Conservation (phyloP, 1,140 invertebrate genomes). For the Drosophila setifemur region DNA sequence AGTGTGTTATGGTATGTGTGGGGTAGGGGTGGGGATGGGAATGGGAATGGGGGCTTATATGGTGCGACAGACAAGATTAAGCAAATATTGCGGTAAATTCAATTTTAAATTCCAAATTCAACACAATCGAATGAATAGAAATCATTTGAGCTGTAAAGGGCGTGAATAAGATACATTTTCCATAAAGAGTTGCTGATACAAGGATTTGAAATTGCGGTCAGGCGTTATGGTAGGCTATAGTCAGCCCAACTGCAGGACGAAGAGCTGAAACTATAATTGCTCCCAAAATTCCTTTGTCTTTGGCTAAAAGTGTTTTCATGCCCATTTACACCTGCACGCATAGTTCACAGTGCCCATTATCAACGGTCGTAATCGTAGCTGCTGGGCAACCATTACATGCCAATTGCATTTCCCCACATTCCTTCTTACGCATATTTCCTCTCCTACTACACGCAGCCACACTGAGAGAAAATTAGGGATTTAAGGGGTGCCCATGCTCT, state of each 20-base stretch:
- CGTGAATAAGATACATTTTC: constrained; percentile 14
- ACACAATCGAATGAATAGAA: constrained; percentile 14
- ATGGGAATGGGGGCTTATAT: too few relatives aligned
- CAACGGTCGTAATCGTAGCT: constrained; percentile 4
- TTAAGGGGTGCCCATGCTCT: too few relatives aligned
- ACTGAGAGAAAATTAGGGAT: background rate
- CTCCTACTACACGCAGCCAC: background rate
- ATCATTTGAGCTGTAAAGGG: constrained; percentile 25
- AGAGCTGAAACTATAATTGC: background rate
- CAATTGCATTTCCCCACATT: constrained; percentile 49
- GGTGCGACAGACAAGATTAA: constrained; percentile 20
- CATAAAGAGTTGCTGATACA: background rate
- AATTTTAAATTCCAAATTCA: constrained; percentile 32
- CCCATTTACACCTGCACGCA: constrained; percentile 7
- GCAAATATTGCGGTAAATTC: constrained; percentile 43
- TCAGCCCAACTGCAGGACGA: background rate
- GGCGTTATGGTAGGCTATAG: background rate
- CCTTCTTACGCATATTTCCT: constrained; percentile 1
- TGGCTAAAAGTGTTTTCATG: background rate
- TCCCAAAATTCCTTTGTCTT: background rate
- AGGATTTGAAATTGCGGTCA: background rate
- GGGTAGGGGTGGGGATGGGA: background rate
- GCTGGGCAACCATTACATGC: constrained; percentile 46
- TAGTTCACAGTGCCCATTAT: background rate
- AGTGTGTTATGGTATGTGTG: background rate